A percentile compares a stretch with the other conserved stretches of the same genome.
Evolutionary conservation across 35 echinoderm and acorn worm species (phyloP).

Genomic region (Ophiothrix spiculata): DNA sequence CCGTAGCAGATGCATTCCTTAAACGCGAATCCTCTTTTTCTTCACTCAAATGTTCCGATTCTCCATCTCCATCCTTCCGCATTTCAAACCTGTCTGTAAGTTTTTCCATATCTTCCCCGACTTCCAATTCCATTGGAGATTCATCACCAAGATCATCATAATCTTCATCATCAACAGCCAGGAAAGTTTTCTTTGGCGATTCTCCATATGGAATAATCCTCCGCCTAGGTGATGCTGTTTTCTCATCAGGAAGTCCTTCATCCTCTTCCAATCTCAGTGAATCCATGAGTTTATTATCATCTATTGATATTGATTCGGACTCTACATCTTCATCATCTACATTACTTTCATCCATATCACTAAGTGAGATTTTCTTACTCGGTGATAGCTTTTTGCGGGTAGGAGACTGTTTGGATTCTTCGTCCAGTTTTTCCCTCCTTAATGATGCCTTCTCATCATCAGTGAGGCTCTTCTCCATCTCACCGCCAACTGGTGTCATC

Average conservation of each 20-base stretch:
- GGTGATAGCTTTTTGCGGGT: too few species aligned
- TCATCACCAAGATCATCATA: background rate
- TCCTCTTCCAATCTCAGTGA: background rate
- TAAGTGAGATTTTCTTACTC: background rate
- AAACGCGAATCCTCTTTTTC: background rate
- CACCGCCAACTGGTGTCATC: background rate
- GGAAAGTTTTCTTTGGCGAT: background rate
- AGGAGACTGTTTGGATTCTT: background rate
- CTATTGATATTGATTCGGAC: background rate
- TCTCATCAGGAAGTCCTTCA: background rate
- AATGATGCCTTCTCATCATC: conserved; percentile 24
- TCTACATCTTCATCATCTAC: background rate
- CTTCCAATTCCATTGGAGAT: background rate
- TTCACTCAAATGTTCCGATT: background rate
- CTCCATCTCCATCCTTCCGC: background rate
- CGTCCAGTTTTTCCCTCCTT: background rate
- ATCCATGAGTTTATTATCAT: background rate
- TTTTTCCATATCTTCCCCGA: background rate
- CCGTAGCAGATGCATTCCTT: conserved; percentile 3
- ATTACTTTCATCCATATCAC: background rate
- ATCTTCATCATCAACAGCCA: background rate
- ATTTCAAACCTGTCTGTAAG: background rate
- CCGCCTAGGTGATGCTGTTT: background rate
- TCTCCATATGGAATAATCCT: background rate
- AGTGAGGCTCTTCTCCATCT: background rate